Percentiles rank a stretch among this genome's conserved stretches.
These are phyloP conservation scores for Nesospiza acunhae DNA, from an alignment of 2,113 vertebrate genomes.

Conservation along the genomic window DNA sequence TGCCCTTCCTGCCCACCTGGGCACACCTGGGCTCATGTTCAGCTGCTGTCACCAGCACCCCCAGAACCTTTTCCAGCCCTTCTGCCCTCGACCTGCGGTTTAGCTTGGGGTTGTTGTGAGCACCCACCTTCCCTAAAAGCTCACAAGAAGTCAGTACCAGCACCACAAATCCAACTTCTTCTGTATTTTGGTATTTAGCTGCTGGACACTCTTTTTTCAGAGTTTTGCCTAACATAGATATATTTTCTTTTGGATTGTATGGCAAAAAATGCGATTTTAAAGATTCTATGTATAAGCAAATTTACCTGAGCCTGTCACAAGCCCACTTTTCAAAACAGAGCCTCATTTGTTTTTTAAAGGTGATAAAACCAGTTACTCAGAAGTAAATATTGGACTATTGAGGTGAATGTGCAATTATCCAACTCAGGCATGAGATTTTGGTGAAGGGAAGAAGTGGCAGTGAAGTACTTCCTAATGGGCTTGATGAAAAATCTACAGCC, in stretches of 20 bases:
- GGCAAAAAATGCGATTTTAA: fast-evolving
- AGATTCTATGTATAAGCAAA: neutral
- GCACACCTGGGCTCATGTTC: neutral
- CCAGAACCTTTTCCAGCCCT: neutral
- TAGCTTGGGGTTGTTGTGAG: neutral
- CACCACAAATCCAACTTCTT: neutral
- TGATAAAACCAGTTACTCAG: neutral
- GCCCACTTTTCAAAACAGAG: neutral
- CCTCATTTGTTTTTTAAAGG: neutral
- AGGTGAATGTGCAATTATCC: neutral
- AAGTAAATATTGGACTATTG: neutral
- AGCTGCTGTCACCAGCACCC: neutral
- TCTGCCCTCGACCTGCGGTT: neutral
- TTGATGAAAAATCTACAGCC: neutral
- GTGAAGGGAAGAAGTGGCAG: neutral
- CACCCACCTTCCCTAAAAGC: neutral
- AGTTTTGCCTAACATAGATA: neutral
- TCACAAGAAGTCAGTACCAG: neutral
- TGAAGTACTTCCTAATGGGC: neutral
- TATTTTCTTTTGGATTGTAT: no score
- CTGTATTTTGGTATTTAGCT: neutral
- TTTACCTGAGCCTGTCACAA: neutral
- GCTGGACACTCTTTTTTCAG: neutral
- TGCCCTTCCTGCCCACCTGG: neutral
- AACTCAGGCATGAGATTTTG: neutral